Conservation (phyloP, 23 tunicate species). For the Styela plicata region DNA sequence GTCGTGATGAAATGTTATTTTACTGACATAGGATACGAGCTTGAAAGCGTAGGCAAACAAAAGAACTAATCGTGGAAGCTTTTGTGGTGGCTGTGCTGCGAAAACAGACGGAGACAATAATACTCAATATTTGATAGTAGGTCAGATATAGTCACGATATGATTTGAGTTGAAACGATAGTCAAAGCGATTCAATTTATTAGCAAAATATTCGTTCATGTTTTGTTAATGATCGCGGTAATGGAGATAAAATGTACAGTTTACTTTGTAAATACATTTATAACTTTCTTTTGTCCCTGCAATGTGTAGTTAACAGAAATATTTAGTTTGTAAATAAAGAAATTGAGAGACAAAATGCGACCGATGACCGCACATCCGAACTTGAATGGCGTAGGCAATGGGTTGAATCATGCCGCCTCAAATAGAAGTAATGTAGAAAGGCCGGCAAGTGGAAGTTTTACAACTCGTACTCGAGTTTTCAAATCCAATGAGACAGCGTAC, state of each 20-base stretch:
- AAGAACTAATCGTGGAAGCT: background rate
- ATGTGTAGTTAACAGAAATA: too few species aligned
- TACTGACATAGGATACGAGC: slow-evolving; percentile 4
- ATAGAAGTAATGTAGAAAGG: background rate
- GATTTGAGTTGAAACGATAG: background rate
- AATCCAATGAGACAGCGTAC: slow-evolving; percentile 12
- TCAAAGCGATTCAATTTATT: too few species aligned
- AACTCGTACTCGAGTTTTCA: slow-evolving; percentile 8
- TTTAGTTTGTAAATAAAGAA: background rate
- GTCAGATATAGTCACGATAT: background rate
- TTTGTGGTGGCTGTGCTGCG: background rate
- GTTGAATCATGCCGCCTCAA: background rate
- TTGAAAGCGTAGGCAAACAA: slow-evolving; percentile 8
- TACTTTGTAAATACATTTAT: too few species aligned
- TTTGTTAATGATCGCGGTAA: too few species aligned
- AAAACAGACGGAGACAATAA: background rate
- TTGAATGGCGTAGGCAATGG: background rate
- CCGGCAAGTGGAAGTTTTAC: background rate
- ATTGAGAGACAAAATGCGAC: background rate
- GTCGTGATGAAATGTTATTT: slow-evolving; percentile 5
- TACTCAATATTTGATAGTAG: background rate
- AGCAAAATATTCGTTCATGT: too few species aligned
- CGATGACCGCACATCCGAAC: background rate
- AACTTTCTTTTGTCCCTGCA: too few species aligned
- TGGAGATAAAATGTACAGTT: too few species aligned